Evolutionary conservation across 2,113 vertebrate genomes (phyloP), one percentile per base, ranked within the genome.

Genomic region (Nannospalax galili): DNA sequence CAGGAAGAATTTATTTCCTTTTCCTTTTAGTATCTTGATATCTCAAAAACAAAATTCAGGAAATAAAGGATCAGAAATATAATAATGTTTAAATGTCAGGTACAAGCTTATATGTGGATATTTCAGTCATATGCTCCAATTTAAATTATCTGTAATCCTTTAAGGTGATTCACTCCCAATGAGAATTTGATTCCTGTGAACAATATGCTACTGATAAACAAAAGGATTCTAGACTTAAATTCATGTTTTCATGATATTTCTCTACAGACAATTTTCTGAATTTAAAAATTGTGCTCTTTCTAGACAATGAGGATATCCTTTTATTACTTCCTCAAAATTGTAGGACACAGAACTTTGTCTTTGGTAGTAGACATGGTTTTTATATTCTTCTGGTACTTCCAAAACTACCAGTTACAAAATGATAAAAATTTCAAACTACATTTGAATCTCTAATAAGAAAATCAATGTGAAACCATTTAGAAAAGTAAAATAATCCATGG

Each of bases 81-180:
- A 67, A 86, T 26, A 37, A 11, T 28, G 5, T 69, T n/a, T 75
- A 73, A 87, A 7, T 42, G 0, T 9, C 7, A 56, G 4, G 1
- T 92, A 72, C 24, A 80, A 73, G 17, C 11, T 40, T 60, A 56
- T 22, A 7, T 48, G 14, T 58, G 4, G 28, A 35, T 60, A 58
- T 56, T 4, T 32, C 40, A 48, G 4, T 26, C 4, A 14, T 22
- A 0, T 30, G 14, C 74, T 3, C 3, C 2, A 64, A 32, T 4
- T n/a, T 28, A 45, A 75, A 7, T 48, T 64, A 82, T 72, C 52
- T 28, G 16, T 28, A n/a, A 24, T 14, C 42, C 7, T 45, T 69
- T 91, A 85, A n/a, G 19, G 1, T 91, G 22, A 73, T 30, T 7
- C 45, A 90, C 58, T 78, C 62, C 58, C 0, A 88, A 72, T 74